Evolutionary conservation across 1,140 invertebrate genomes (phyloP).

Genomic region (Proctacanthus coquilletti): DNA sequence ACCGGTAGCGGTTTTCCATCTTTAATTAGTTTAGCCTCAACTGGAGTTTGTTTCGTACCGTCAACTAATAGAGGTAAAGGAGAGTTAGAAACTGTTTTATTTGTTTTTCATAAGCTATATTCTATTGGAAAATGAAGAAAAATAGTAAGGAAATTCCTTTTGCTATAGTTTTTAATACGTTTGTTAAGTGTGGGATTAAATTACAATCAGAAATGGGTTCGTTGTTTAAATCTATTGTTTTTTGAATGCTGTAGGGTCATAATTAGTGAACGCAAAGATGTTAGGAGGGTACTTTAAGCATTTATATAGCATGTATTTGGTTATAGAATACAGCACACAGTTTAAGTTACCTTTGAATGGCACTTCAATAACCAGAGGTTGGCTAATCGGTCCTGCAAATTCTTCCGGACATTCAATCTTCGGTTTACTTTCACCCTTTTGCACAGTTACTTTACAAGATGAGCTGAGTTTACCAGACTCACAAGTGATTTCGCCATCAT

Average conservation of each 20-base stretch:
- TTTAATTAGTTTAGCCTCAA: slow-evolving; percentile 76
- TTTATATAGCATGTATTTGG: too few relatives aligned
- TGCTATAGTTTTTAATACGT: too few relatives aligned
- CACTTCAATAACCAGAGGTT: slow-evolving; percentile 69
- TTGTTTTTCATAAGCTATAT: too few relatives aligned
- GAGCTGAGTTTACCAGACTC: slow-evolving; percentile 67
- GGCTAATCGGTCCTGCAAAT: slow-evolving; percentile 62
- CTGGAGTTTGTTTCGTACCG: slow-evolving; percentile 68
- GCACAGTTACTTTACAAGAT: slow-evolving; percentile 65
- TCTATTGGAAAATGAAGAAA: too few relatives aligned
- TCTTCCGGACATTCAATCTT: slow-evolving; percentile 64
- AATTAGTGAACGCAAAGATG: neutral
- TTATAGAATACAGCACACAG: too few relatives aligned
- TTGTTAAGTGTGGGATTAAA: too few relatives aligned
- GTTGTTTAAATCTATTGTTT: too few relatives aligned
- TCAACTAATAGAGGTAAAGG: slow-evolving; percentile 41
- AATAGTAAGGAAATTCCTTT: too few relatives aligned
- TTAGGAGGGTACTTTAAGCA: too few relatives aligned
- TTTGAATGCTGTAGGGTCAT: neutral
- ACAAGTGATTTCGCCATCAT: slow-evolving; percentile 73
- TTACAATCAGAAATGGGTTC: too few relatives aligned
- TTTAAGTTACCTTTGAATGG: slow-evolving; percentile 71
- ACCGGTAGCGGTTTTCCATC: slow-evolving; percentile 72
- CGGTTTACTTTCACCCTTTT: slow-evolving; percentile 70
- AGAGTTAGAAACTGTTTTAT: too few relatives aligned